phyloP scores from a whole-genome alignment of 2,888 invertebrate species.

The Rhaphigaster nebulosa region DNA sequence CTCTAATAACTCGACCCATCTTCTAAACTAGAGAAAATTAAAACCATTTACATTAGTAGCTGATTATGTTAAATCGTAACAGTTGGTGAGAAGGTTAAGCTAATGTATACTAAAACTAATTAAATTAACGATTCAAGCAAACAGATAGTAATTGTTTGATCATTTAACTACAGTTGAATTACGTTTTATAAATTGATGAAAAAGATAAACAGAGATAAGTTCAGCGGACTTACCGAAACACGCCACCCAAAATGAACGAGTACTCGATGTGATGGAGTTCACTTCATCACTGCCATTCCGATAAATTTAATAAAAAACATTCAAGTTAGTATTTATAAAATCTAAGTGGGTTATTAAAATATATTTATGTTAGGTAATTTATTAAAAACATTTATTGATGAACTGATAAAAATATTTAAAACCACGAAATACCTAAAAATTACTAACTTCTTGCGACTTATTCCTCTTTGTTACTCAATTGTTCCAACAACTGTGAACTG shows the following conservation, averaged over 20 bases:
- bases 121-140: not conserved
- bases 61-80: not conserved
- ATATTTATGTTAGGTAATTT: not conserved
- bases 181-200: not conserved
- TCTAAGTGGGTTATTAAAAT: not conserved
- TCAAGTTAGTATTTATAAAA: no score
- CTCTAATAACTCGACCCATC: constrained; percentile 99
- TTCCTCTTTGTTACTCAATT: not conserved
- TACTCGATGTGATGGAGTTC: not conserved
- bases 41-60: not conserved
- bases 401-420: not conserved
- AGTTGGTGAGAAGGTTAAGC: not conserved
- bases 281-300: not conserved
- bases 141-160: not conserved
- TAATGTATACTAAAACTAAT: not conserved
- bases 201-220: constrained; percentile 25
- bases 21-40: constrained; percentile 58
- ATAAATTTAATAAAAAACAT: not conserved
- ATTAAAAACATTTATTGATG: not conserved
- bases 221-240: not conserved
- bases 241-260: constrained; percentile 29
- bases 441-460: not conserved
- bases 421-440: not conserved
- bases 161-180: not conserved
- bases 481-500: no score